Evolutionary conservation across 30 jellyfish, hydroid and myxozoan species (phyloP).

Genomic region (Clytia hemisphaerica): DNA sequence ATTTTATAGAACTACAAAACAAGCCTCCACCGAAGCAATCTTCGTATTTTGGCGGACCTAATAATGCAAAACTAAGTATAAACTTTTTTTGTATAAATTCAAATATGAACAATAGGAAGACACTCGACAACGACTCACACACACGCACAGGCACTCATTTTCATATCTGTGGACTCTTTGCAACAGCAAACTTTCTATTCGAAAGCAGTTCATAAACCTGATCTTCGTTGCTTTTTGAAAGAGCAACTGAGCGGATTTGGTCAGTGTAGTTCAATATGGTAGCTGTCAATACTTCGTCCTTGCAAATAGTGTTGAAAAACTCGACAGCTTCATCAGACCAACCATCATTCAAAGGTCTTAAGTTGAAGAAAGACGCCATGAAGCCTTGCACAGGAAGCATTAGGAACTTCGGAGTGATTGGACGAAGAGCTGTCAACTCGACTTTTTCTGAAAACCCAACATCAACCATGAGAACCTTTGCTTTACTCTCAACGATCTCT

Average conservation of each 20-base stretch:
- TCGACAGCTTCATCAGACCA: conserved; percentile 8
- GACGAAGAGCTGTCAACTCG: not conserved
- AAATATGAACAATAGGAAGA: too few relatives aligned
- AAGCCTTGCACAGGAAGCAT: not conserved
- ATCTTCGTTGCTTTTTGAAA: not conserved
- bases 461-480: not conserved
- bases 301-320: conserved; percentile 14
- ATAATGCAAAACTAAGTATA: too few relatives aligned
- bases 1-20: too few relatives aligned
- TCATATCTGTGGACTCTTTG: not conserved
- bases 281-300: not conserved
- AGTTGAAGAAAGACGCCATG: not conserved
- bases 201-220: conserved; percentile 6
- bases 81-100: too few relatives aligned
- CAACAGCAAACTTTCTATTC: not conserved
- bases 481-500: not conserved
- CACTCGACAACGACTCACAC: too few relatives aligned
- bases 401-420: not conserved
- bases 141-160: too few relatives aligned
- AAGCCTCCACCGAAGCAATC: too few relatives aligned
- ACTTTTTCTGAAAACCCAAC: not conserved
- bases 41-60: too few relatives aligned
- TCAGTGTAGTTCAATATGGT: not conserved
- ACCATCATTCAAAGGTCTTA: not conserved
- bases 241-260: not conserved